Conservation (phyloP, 1,140 invertebrate genomes). For the Anastatus disparis region DNA sequence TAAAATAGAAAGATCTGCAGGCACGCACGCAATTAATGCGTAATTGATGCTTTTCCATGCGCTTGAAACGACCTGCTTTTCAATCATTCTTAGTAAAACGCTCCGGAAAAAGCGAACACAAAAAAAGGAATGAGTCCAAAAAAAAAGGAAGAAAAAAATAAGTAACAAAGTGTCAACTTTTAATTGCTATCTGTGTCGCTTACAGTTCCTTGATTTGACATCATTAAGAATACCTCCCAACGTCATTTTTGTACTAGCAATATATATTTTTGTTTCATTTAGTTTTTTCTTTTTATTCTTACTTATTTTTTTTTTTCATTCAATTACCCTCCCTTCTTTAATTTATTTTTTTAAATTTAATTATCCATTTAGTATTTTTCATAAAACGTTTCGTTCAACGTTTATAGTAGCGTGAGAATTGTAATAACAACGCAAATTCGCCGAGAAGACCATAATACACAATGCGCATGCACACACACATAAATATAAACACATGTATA, state of each 20-base stretch:
- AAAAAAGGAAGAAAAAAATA: not conserved
- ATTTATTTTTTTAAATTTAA: too few relatives aligned
- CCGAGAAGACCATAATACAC: too few relatives aligned
- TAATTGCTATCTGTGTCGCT: not conserved
- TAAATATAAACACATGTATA: too few relatives aligned
- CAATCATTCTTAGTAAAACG: conserved; percentile 9
- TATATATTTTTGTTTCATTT: not conserved
- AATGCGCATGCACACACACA: too few relatives aligned
- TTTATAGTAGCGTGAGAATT: not conserved
- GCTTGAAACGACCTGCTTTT: conserved; percentile 39
- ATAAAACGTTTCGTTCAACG: not conserved
- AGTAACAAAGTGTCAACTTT: conserved; percentile 6
- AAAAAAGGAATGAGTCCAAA: not conserved
- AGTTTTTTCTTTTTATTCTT: not conserved
- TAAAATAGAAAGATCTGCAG: conserved; percentile 24
- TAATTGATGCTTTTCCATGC: conserved; percentile 49
- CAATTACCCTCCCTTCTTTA: too few relatives aligned
- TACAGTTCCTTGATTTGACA: not conserved
- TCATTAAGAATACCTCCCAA: not conserved
- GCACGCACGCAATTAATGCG: conserved; percentile 45
- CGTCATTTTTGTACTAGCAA: too few relatives aligned
- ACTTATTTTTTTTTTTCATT: too few relatives aligned
- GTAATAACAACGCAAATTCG: not conserved
- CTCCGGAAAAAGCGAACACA: not conserved
- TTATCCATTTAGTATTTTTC: too few relatives aligned